These are phyloP conservation scores for Acestrorhynchus altus DNA, from an alignment of 2,797 vertebrate species.

Conservation along the genomic window DNA sequence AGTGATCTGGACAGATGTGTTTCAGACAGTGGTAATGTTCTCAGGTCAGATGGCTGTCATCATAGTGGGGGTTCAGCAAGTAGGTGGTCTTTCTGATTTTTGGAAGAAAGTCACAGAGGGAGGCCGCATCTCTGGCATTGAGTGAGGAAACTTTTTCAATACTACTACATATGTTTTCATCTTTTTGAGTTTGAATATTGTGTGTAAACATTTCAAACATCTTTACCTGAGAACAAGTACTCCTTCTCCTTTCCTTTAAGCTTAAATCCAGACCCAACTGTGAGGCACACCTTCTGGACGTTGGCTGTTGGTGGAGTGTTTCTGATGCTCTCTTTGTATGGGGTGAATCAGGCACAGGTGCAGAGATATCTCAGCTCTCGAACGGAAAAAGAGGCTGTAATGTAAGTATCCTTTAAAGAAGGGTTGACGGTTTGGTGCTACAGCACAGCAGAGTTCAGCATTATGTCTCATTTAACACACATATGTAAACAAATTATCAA, in stretches of 20 bases:
- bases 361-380: conserved; percentile 93
- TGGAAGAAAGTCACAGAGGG: conserved; percentile 81
- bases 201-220: not conserved
- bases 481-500: not conserved
- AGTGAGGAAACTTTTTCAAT: conserved; percentile 77
- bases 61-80: conserved; percentile 82
- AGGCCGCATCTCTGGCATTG: conserved; percentile 80
- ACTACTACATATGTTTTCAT: too few relatives aligned
- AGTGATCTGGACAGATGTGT: conserved; percentile 97
- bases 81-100: conserved; percentile 82
- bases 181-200: not conserved
- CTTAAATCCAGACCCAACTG: conserved; percentile 88
- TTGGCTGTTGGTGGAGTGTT: conserved; percentile 89
- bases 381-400: conserved; percentile 85
- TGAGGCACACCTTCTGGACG: conserved; percentile 94
- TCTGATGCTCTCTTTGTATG: conserved; percentile 94
- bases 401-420: conserved; percentile 72
- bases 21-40: conserved; percentile 95
- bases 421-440: not conserved
- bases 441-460: not conserved
- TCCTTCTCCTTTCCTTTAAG: conserved; percentile 66
- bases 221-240: not conserved
- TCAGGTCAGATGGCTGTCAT: conserved; percentile 92
- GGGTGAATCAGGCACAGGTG: conserved; percentile 96
- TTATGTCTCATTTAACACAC: not conserved